Conservation (phyloP, 2,797 vertebrate species). For the Chaetodon trifasciatus region DNA sequence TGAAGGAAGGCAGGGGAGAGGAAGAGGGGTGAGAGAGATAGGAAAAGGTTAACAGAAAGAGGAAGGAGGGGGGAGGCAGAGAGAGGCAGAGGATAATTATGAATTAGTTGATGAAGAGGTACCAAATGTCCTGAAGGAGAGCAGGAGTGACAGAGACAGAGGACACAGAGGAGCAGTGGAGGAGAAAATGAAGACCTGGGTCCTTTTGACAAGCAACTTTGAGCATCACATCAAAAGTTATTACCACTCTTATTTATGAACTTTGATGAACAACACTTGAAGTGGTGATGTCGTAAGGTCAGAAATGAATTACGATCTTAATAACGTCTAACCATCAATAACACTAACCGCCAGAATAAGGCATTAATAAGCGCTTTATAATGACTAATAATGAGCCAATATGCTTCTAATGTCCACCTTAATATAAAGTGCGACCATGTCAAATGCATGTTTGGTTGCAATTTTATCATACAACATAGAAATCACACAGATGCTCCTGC, state of each 20-base stretch:
- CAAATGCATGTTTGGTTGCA: neutral
- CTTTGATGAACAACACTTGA: conserved; percentile 34
- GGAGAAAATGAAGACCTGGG: conserved; percentile 59
- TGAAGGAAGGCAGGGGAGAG: conserved; percentile 87
- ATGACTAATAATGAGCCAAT: too few species aligned
- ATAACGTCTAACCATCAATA: too few species aligned
- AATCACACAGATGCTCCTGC: neutral
- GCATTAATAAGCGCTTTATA: too few species aligned
- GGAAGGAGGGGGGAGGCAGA: conserved; percentile 62
- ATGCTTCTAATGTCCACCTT: too few species aligned
- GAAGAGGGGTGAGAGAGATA: conserved; percentile 85
- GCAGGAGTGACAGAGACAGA: conserved; percentile 87
- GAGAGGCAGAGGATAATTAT: conserved; percentile 67
- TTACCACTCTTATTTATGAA: conserved; percentile 55
- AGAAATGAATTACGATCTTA: neutral
- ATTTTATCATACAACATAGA: neutral
- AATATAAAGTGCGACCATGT: too few species aligned
- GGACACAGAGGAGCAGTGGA: conserved; percentile 73
- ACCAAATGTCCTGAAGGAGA: conserved; percentile 91
- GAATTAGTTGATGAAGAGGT: conserved; percentile 90
- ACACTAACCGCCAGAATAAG: too few species aligned
- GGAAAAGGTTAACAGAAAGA: conserved; percentile 78
- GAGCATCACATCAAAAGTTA: conserved; percentile 52
- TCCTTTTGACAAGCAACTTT: conserved; percentile 58
- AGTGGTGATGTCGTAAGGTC: neutral